Evolutionary conservation across 1,140 invertebrate species (phyloP).

Genomic region (Drosophila albomicans): DNA sequence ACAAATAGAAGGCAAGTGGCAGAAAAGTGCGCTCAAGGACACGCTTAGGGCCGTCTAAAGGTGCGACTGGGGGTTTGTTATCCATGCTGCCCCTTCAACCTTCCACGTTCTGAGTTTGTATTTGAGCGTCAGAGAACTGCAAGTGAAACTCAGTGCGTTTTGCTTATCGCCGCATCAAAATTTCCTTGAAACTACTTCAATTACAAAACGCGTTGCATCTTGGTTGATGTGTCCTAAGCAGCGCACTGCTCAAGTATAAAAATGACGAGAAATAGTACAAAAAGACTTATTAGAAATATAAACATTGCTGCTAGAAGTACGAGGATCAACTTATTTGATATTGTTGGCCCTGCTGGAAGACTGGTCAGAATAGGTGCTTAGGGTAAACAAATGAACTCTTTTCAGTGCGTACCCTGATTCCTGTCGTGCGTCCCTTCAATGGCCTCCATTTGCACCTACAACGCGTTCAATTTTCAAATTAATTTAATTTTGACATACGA

Average conservation of each 20-base stretch:
- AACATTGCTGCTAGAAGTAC: not conserved
- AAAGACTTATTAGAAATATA: slow-evolving; percentile 37
- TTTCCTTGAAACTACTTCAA: slow-evolving; percentile 49
- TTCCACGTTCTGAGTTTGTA: not conserved
- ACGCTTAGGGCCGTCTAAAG: slow-evolving; percentile 39
- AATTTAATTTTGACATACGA: no score
- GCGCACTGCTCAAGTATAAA: not conserved
- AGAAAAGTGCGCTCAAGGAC: slow-evolving; percentile 82
- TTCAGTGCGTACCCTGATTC: no score
- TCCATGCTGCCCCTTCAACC: not conserved
- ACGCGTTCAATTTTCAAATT: not conserved
- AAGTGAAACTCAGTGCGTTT: slow-evolving; percentile 46
- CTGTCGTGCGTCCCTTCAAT: not conserved
- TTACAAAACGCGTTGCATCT: slow-evolving; percentile 40
- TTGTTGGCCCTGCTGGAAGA: not conserved
- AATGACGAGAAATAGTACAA: not conserved
- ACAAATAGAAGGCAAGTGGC: slow-evolving; percentile 83
- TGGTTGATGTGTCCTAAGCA: no score
- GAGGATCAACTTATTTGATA: not conserved
- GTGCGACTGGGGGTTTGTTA: not conserved
- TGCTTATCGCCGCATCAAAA: slow-evolving; percentile 69
- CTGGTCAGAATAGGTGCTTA: not conserved
- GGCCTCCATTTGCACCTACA: not conserved
- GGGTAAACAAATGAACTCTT: no score
- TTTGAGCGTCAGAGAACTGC: slow-evolving; percentile 22